Evolutionary conservation across 2,888 invertebrate genomes (phyloP).

Genomic region (Dysmachus trigonus): DNA sequence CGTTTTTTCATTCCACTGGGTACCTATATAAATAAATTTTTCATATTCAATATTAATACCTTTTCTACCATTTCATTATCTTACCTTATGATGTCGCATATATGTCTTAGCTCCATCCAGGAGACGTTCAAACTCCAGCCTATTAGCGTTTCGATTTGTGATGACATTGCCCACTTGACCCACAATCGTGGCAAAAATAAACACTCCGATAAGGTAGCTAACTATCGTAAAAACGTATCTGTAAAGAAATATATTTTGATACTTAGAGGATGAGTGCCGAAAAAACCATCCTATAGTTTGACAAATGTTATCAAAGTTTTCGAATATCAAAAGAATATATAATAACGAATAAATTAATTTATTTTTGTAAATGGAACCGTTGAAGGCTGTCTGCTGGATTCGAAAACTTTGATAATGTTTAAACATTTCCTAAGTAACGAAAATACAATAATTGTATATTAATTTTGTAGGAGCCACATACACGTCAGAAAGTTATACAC

Average conservation of each 20-base stretch:
- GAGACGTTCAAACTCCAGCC: constrained; percentile 92
- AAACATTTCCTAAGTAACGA: background rate
- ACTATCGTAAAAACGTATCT: constrained; percentile 97
- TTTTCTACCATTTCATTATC: constrained; percentile 11
- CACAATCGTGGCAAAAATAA: constrained; percentile 97
- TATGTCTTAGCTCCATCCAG: constrained; percentile 96
- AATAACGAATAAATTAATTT: constrained; percentile 54
- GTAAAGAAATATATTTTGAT: constrained; percentile 59
- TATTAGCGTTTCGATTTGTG: constrained; percentile 94
- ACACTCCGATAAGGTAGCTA: constrained; percentile 96
- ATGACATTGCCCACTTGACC: constrained; percentile 98
- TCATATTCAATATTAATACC: background rate
- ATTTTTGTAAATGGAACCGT: constrained; percentile 54
- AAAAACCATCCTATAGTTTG: background rate
- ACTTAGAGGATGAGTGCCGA: background rate
- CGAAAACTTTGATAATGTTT: constrained; percentile 62
- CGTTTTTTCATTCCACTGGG: constrained; percentile 96
- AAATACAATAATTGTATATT: constrained; percentile 9
- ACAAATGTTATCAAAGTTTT: constrained; percentile 60
- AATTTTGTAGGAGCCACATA: background rate
- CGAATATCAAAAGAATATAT: constrained; percentile 58
- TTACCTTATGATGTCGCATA: constrained; percentile 94
- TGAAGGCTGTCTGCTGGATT: constrained; percentile 65
- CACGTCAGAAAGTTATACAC: background rate
- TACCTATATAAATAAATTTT: constrained; percentile 68